phyloP scores from a whole-genome alignment of 2,797 vertebrate species.

The Danio tinwini region DNA sequence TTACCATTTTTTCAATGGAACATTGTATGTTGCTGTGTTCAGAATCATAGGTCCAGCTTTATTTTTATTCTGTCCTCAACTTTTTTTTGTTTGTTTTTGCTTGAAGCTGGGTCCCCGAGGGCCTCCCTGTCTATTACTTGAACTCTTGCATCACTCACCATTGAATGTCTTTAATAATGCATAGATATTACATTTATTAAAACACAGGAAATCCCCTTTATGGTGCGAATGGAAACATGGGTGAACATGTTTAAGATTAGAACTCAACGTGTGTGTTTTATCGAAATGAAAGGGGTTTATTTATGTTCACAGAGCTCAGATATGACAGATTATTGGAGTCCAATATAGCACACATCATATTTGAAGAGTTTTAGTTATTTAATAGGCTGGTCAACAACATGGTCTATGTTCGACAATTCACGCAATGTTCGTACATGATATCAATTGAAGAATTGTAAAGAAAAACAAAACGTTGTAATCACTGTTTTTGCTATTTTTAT shows the following conservation, averaged over 20 bases:
- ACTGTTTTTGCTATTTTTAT: constrained; percentile 45
- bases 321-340: constrained; percentile 57
- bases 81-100: constrained; percentile 54
- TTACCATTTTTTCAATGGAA: constrained; percentile 10
- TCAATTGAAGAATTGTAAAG: constrained; percentile 26
- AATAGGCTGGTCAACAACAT: constrained; percentile 66
- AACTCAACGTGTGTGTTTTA: constrained; percentile 52
- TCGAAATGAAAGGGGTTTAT: constrained; percentile 55
- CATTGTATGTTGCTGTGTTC: not conserved
- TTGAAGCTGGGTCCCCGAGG: constrained; percentile 64
- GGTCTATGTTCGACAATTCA: constrained; percentile 53
- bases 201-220: constrained; percentile 69
- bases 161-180: constrained; percentile 84
- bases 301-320: constrained; percentile 45
- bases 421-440: constrained; percentile 37
- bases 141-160: constrained; percentile 84
- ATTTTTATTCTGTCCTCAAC: constrained; percentile 4
- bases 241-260: constrained; percentile 66
- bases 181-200: constrained; percentile 74
- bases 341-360: constrained; percentile 73
- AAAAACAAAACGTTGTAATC: constrained; percentile 45
- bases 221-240: constrained; percentile 65
- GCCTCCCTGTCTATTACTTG: constrained; percentile 86
- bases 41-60: not conserved
- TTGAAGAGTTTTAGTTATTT: constrained; percentile 58